Percentiles rank a stretch among this genome's conserved stretches.
phyloP scores from a whole-genome alignment of 1,140 invertebrate genomes.

The Chrysoperla carnea region DNA sequence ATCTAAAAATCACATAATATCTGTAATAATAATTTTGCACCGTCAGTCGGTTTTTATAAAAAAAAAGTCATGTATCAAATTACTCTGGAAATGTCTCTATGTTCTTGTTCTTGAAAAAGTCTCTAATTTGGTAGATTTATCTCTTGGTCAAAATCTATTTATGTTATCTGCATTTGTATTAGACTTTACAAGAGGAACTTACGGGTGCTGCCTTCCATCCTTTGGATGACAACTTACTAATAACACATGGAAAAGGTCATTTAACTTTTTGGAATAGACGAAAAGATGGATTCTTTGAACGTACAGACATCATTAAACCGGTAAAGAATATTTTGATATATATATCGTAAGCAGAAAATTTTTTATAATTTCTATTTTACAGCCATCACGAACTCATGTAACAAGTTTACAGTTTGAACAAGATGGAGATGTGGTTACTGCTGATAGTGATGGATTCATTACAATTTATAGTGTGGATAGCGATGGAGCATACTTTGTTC shows the following conservation, averaged over 20 bases:
- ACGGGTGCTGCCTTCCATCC: conserved; percentile 85
- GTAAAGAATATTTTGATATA: conserved; percentile 24
- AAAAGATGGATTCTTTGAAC: conserved; percentile 76
- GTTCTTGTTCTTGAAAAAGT: no score
- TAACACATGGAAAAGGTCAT: conserved; percentile 85
- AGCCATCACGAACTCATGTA: conserved; percentile 63
- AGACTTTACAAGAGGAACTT: conserved; percentile 77
- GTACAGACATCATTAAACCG: conserved; percentile 71
- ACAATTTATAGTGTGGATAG: conserved; percentile 82
- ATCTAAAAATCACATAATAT: no score
- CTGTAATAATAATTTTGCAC: no score
- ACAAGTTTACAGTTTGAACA: conserved; percentile 81
- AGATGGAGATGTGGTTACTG: conserved; percentile 84
- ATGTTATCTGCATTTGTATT: no score
- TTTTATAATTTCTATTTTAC: conserved; percentile 10
- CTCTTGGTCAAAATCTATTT: no score
- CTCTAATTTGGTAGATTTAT: no score
- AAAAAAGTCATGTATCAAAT: no score
- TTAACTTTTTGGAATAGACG: conserved; percentile 82
- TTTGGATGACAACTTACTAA: conserved; percentile 77
- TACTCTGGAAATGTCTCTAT: no score
- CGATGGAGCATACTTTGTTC: conserved; percentile 71
- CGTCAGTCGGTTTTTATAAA: no score
- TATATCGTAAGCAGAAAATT: not conserved
- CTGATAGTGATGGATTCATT: conserved; percentile 86